phyloP scores from a whole-genome alignment of 1,140 invertebrate genomes.

The Bombus cullumanus region DNA sequence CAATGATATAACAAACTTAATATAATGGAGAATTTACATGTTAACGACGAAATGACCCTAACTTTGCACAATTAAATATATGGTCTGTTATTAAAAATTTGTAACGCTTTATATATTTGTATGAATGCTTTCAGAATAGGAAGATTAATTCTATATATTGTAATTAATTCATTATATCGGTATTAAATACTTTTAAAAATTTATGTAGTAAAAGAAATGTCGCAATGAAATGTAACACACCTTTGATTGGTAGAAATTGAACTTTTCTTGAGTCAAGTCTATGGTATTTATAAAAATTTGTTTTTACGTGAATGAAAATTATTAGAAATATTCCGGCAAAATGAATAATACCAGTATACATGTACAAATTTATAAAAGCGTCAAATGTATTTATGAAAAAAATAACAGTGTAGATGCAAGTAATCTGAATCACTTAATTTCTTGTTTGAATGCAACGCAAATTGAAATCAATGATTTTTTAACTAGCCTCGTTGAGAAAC shows the following conservation, averaged over 20 bases:
- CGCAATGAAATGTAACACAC: background rate
- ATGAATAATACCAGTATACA: conserved; percentile 53
- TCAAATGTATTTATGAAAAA: conserved; percentile 65
- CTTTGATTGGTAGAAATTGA: background rate
- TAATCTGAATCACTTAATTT: conserved; percentile 61
- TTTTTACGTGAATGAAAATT: background rate
- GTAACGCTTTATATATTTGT: background rate
- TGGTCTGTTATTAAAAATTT: background rate
- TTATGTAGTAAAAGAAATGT: background rate
- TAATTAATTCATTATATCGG: background rate
- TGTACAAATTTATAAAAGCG: conserved; percentile 59
- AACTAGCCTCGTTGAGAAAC: conserved; percentile 38
- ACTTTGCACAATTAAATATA: background rate
- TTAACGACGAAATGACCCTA: background rate
- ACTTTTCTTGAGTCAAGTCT: background rate
- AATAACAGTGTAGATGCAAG: conserved; percentile 33
- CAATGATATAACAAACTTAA: background rate
- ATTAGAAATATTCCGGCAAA: background rate
- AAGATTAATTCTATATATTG: background rate
- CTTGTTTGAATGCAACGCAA: conserved; percentile 68
- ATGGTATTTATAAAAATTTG: background rate
- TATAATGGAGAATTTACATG: conserved; percentile 15
- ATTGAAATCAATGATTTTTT: conserved; percentile 69
- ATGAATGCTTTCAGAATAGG: background rate
- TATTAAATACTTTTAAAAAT: background rate